A percentile compares a stretch with the other conserved stretches of the same genome.
phyloP scores from a whole-genome alignment of 2,797 vertebrate species.

The Sus cebifrons region DNA sequence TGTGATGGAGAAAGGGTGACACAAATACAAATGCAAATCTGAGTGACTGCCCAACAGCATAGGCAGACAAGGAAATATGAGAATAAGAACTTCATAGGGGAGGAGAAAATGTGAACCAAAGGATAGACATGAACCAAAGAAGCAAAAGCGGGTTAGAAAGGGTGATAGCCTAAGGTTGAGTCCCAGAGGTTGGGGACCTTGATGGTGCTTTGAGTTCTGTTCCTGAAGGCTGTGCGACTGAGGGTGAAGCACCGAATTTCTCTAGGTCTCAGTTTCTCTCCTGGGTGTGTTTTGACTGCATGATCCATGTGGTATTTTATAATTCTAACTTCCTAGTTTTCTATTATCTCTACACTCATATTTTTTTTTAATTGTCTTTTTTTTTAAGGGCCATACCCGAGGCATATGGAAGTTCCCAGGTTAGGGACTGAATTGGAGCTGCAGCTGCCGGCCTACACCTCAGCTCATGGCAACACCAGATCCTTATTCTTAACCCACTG shows the following conservation, averaged over 20 bases:
- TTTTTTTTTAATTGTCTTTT: too few species aligned
- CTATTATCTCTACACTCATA: background rate
- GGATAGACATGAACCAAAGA: background rate
- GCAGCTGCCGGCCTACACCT: too few species aligned
- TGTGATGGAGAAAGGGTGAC: background rate
- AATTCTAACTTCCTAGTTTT: background rate
- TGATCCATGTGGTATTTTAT: background rate
- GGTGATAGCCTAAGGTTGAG: background rate
- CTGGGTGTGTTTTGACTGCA: background rate
- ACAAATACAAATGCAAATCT: constrained; percentile 37
- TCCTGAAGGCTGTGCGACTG: background rate
- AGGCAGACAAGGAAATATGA: background rate
- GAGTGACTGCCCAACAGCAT: background rate
- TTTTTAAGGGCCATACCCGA: too few species aligned
- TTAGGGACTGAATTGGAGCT: too few species aligned
- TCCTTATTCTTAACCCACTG: too few species aligned
- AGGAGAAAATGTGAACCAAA: constrained; percentile 5
- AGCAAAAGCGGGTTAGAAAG: background rate
- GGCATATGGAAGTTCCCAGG: too few species aligned
- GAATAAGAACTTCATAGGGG: background rate
- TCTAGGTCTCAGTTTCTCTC: background rate
- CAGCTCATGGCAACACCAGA: too few species aligned
- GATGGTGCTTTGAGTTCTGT: background rate
- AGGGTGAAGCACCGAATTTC: background rate
- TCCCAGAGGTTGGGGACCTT: background rate